A percentile compares a stretch with the other conserved stretches of the same genome.
These are phyloP conservation scores for Percopsis omiscomaycus DNA, from an alignment of 2,797 vertebrate genomes.

Conservation along the genomic window DNA sequence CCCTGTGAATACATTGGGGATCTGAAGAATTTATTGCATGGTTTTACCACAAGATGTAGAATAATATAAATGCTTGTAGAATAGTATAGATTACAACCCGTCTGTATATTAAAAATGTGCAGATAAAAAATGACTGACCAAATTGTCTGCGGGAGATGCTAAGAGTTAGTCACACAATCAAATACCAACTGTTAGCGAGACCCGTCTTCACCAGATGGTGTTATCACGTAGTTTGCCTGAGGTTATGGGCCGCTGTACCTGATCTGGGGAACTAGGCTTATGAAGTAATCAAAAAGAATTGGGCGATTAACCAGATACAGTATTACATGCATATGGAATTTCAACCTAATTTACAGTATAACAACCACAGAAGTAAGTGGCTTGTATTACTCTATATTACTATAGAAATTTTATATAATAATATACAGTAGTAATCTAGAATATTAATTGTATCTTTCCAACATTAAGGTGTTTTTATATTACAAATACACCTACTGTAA, in stretches of 20 bases:
- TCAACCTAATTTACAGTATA: background rate
- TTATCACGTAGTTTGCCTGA: constrained; percentile 42
- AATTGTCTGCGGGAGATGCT: constrained; percentile 25
- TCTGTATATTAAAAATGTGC: too few relatives aligned
- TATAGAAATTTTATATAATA: too few relatives aligned
- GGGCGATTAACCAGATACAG: constrained; percentile 29
- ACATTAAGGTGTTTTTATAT: too few relatives aligned
- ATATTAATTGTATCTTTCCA: too few relatives aligned
- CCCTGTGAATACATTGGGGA: too few relatives aligned
- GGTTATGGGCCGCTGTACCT: constrained; percentile 53
- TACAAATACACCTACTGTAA: too few relatives aligned
- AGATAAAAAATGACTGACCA: background rate
- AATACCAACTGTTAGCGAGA: constrained; percentile 34
- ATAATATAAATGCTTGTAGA: too few relatives aligned
- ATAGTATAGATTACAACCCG: too few relatives aligned
- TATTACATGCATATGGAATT: background rate
- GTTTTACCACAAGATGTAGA: too few relatives aligned
- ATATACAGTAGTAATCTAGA: too few relatives aligned
- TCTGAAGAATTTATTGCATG: too few relatives aligned
- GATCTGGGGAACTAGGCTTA: constrained; percentile 28
- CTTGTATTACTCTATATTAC: background rate
- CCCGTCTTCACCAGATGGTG: constrained; percentile 58
- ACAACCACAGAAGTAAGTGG: background rate
- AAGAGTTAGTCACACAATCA: constrained; percentile 28
- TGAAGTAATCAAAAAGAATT: constrained; percentile 28